These are phyloP conservation scores for Tribolium freemani DNA, from an alignment of 2,888 invertebrate genomes.

Conservation along the genomic window DNA sequence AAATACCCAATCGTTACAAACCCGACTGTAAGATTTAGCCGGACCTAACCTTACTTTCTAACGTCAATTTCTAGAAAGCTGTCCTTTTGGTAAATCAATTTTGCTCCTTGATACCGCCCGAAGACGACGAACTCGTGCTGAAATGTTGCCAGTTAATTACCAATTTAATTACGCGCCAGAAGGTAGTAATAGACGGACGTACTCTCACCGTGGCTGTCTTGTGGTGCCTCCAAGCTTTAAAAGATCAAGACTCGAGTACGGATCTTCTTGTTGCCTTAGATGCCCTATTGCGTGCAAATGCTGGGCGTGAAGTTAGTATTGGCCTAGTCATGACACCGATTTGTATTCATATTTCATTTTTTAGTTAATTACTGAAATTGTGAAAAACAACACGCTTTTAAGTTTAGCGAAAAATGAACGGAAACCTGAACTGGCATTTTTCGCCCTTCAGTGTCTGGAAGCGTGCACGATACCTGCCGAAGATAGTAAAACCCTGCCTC, in stretches of 20 bases:
- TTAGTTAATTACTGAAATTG: constrained; percentile 53
- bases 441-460: constrained; percentile 62
- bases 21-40: constrained; percentile 56
- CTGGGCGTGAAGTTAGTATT: constrained; percentile 11
- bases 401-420: constrained; percentile 33
- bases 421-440: constrained; percentile 51
- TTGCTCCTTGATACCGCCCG: constrained; percentile 65
- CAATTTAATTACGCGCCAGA: constrained; percentile 72
- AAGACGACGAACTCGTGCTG: constrained; percentile 71
- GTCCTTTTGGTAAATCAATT: constrained; percentile 64
- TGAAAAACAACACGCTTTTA: constrained; percentile 46
- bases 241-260: constrained; percentile 56
- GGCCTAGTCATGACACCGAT: not conserved
- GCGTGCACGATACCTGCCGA: constrained; percentile 54
- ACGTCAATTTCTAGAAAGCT: constrained; percentile 59
- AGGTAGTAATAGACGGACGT: constrained; percentile 66
- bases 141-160: constrained; percentile 74
- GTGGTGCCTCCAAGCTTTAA: constrained; percentile 65
- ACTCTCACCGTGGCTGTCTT: constrained; percentile 60
- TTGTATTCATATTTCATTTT: constrained; percentile 40
- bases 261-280: constrained; percentile 65
- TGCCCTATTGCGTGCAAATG: constrained; percentile 56
- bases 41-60: constrained; percentile 33
- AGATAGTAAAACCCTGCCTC: constrained; percentile 21
- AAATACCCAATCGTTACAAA: constrained; percentile 64